Percentiles rank a stretch among this genome's conserved stretches.
Evolutionary conservation across 2,888 invertebrate genomes (phyloP).

Genomic region (Hirtodrosophila cameraria): DNA sequence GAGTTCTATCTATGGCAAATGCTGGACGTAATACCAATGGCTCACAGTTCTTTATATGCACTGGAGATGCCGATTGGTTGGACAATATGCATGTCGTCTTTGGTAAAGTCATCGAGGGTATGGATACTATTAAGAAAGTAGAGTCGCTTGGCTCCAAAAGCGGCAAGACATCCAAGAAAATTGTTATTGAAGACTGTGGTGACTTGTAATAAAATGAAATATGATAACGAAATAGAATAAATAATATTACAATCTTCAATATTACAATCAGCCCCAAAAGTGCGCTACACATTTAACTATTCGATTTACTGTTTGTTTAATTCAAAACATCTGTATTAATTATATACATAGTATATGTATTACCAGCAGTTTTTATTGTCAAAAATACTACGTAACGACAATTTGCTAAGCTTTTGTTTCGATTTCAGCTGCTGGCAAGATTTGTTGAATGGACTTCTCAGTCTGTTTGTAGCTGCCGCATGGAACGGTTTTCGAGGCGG

Average conservation of each 20-base stretch:
- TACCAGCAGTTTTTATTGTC: conserved; percentile 16
- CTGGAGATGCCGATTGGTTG: conserved; percentile 94
- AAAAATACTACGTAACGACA: conserved; percentile 13
- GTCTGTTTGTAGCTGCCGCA: conserved; percentile 43
- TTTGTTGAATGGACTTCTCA: conserved; percentile 22
- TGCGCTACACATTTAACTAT: conserved; percentile 4
- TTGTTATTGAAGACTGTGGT: not conserved
- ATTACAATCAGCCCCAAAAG: conserved; percentile 8
- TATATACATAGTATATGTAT: conserved; percentile 6
- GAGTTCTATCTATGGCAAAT: conserved; percentile 4
- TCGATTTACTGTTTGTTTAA: conserved; percentile 8
- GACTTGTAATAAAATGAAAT: not conserved
- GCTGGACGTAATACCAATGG: conserved; percentile 1
- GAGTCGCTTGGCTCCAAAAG: not conserved
- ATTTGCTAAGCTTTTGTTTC: conserved; percentile 4
- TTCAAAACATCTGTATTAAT: conserved; percentile 9
- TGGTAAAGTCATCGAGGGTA: conserved; percentile 94
- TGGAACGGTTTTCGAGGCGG: conserved; percentile 39
- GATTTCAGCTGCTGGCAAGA: conserved; percentile 16
- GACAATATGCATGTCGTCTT: conserved; percentile 97
- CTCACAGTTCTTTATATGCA: conserved; percentile 9
- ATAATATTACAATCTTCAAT: not conserved
- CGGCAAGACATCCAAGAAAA: not conserved
- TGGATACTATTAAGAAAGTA: conserved; percentile 89
- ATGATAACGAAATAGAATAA: not conserved